Base-by-base conservation (phyloP, 1,140 invertebrate species). In the Araneus ventricosus region DNA sequence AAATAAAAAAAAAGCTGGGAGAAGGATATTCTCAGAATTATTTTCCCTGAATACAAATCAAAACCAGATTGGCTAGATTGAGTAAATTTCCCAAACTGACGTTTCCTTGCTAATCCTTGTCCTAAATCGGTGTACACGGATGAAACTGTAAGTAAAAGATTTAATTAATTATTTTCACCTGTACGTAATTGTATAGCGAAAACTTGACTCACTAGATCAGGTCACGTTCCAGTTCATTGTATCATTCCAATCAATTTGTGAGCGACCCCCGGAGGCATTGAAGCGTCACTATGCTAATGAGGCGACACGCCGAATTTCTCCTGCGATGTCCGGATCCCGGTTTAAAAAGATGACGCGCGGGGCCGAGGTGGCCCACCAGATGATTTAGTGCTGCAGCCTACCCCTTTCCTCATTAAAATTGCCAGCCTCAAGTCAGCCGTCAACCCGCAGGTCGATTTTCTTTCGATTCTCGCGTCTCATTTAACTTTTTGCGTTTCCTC, bases 391-490 rank as follows among this genome's bases (percentile, higher is more conserved):
- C 89, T 22, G 79, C 89, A 37, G 4, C 57, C 75, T 61, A 82
- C 89, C 70, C 79, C 79, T 63, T 75, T 90, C n/a, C 89, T 90
- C 89, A 79, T 90, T 90, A 90, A 90, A 90, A 90, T 90, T 82
- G 59, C 89, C 52, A 63, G 22, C 24, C 45, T 30, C 70, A 52
- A 90, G 75, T 41, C 52, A 79, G 57, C 52, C 79, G 89, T 82
- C 57, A 30, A 67, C 37, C 82, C 59, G 59, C 88, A 85, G 90
- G 80, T 92, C 90, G 90, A 92, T 92, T 92, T 92, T 92, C 90
- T 92, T 92, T 45, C 90, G 39, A 92, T 86, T 92, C 90, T 92
- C 52, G 27, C 90, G 90, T 57, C 61, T 92, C 90, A 92, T 92
- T 92, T 92, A 67, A 92, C 90, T 92, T 92, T 86, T 86, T 82